phyloP scores from a whole-genome alignment of 2,888 invertebrate genomes.

The Rhabditoides inermis region DNA sequence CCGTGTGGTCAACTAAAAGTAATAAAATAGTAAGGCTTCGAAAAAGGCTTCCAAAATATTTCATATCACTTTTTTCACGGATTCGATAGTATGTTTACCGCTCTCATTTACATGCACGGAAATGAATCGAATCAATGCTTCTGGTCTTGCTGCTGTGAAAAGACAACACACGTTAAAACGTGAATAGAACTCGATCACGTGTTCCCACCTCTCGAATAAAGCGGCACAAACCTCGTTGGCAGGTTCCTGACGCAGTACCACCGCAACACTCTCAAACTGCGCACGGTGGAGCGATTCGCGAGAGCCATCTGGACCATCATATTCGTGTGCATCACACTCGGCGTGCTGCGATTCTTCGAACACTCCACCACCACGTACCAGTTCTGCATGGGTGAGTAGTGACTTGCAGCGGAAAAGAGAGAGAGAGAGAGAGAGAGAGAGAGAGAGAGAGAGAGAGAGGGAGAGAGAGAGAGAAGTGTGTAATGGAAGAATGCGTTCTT shows the following conservation, averaged over 20 bases:
- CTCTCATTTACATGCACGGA: not conserved
- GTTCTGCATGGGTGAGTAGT: constrained; percentile 44
- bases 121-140: not conserved
- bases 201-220: no score
- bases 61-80: no score
- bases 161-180: no score
- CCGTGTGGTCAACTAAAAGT: no score
- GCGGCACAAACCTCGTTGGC: constrained; percentile 1
- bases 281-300: constrained; percentile 49
- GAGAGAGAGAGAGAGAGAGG: not conserved
- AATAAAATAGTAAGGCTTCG: no score
- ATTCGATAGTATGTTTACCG: not conserved
- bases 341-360: constrained; percentile 46
- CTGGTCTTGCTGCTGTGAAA: no score
- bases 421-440: not conserved
- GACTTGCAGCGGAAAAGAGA: not conserved
- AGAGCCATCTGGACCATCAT: constrained; percentile 50
- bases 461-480: not conserved
- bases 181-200: no score
- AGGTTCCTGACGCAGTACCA: constrained; percentile 50
- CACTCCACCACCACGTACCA: constrained; percentile 49
- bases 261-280: constrained; percentile 45
- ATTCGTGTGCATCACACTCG: constrained; percentile 43
- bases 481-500: not conserved
- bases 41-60: no score